A percentile compares a stretch with the other conserved stretches of the same genome.
Evolutionary conservation across 2,888 invertebrate species (phyloP).

Genomic region (Mimachlamys varia): DNA sequence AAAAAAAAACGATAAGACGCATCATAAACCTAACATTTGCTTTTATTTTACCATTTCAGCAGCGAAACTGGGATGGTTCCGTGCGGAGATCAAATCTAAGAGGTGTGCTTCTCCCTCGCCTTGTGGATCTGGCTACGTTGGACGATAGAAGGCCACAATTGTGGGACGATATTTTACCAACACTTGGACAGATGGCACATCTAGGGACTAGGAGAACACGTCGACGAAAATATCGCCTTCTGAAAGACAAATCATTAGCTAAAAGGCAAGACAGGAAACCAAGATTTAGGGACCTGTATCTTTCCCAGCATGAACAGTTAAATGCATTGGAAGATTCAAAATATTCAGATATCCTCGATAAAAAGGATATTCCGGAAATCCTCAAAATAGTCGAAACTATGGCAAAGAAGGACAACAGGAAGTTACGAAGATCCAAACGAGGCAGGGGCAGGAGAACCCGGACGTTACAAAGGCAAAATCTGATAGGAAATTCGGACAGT

Average conservation of each 20-base stretch:
- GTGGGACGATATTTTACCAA: background rate
- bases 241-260: background rate
- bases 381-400: background rate
- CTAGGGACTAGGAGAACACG: background rate
- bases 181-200: background rate
- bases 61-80: background rate
- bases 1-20: too few relatives aligned
- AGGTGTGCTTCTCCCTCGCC: background rate
- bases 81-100: background rate
- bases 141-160: background rate
- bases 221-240: background rate
- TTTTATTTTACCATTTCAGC: background rate
- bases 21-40: too few relatives aligned
- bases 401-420: background rate
- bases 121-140: background rate
- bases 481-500: constrained; percentile 3
- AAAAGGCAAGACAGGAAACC: background rate
- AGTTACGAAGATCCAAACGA: background rate
- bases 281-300: background rate
- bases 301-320: background rate
- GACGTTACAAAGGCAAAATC: background rate
- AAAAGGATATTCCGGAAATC: background rate
- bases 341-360: background rate
- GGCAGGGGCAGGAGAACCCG: background rate
- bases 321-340: background rate